Base-by-base conservation (phyloP, 1,140 invertebrate species). In the Bathynomus jamesi region DNA sequence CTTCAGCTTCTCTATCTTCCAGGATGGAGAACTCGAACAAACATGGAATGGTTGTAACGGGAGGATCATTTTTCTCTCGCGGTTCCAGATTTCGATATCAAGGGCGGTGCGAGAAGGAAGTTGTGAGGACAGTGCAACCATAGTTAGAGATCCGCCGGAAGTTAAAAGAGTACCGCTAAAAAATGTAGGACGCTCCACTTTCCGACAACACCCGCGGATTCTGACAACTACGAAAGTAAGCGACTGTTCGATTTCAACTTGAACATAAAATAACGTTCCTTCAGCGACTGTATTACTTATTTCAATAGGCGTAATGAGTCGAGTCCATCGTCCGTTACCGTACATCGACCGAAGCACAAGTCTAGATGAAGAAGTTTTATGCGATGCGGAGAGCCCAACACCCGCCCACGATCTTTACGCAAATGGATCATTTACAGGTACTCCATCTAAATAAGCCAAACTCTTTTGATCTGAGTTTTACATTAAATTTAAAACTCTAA, bases 51-150 rank as follows among this genome's bases (percentile, higher is more conserved):
- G 89, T 96, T 10, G 90, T 94, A 73, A 92, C 92, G 24, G 93
- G 94, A 27, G 94, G 94, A n/a, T 91, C 92, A 13, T 87, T 97
- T 76, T 97, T 97, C 84, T 94, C 92, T 0, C 91, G 92, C 87
- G 93, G 93, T 46, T 95, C 93, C 53, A 95, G 94, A 82, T 96
- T 97, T 81, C 90, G 93, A 78, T 94, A 92, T 82, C 90, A 90
- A 65, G 94, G 94, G 1, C 85, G 93, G 70, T 94, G 93, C 24
- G 92, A 96, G 82, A 85, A 88, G 53, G 94, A 96, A 83, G 91
- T 95, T 40, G 32, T 17, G 32, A 40, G 17, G 32, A 17, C 7
- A 40, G 32, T 40, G 17, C 17, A 8, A 8, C 32, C 7, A 40
- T 40, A 8, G 32, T 8, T 40, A 7, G 32, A 40, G 32, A 40